Conservation (phyloP, 2,888 invertebrate genomes). For the Latheticus oryzae region DNA sequence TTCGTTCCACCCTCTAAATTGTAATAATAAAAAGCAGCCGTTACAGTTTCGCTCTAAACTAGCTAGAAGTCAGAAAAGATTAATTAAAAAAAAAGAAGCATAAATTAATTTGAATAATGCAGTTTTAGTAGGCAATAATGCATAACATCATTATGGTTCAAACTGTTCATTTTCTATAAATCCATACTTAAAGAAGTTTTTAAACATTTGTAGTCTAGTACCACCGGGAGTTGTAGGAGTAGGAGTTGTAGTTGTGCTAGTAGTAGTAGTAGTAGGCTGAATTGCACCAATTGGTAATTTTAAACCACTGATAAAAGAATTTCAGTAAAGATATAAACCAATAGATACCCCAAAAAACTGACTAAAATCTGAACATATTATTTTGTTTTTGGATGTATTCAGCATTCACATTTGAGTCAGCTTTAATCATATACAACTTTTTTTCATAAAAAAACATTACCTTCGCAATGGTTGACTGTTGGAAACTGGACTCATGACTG, state of each 20-base stretch:
- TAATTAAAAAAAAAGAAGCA: no score
- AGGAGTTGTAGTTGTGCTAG: conserved; percentile 63
- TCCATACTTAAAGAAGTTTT: conserved; percentile 94
- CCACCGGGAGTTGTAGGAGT: conserved; percentile 71
- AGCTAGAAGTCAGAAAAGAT: no score
- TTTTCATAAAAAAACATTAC: conserved; percentile 55
- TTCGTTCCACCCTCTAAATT: no score
- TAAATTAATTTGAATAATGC: no score
- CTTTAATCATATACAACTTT: no score
- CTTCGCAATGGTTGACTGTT: conserved; percentile 68
- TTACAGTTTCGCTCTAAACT: no score
- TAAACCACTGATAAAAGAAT: conserved; percentile 53
- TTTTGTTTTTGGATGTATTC: no score
- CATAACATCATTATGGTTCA: conserved; percentile 8
- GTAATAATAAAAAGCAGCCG: no score
- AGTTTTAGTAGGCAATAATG: conserved; percentile 12
- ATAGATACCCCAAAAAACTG: conserved; percentile 9
- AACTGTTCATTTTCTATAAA: no score
- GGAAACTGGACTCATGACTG: conserved; percentile 60
- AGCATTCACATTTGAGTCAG: no score
- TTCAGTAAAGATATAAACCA: conserved; percentile 7
- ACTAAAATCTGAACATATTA: not conserved
- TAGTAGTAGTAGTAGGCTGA: conserved; percentile 52
- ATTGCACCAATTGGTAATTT: conserved; percentile 61
- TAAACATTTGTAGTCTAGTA: conserved; percentile 90